Percentiles rank a stretch among this genome's conserved stretches.
Conservation (phyloP, 2,888 invertebrate species). For the Sthenelais limicola region DNA sequence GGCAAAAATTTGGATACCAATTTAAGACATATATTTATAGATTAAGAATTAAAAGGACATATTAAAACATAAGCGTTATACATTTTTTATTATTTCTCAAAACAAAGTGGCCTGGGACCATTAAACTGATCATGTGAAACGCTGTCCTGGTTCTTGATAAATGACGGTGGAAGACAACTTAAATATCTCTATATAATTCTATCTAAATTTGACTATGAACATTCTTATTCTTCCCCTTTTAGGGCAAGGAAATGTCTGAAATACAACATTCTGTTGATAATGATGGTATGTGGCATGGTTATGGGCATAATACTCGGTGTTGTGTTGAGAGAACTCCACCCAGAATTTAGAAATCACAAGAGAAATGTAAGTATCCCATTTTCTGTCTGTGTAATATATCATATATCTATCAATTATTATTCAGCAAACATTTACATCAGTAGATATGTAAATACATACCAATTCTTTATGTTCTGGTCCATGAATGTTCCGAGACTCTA, state of each 20-base stretch:
- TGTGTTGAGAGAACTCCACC: neutral
- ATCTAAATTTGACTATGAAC: too few relatives aligned
- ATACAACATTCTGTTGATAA: conserved; percentile 12
- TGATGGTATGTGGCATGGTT: conserved; percentile 14
- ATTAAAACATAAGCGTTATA: too few relatives aligned
- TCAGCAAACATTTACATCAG: neutral
- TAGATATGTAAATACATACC: neutral
- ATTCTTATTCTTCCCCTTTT: too few relatives aligned
- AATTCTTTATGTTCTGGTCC: neutral
- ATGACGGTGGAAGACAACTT: too few relatives aligned
- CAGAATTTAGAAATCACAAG: neutral
- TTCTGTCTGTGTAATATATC: neutral
- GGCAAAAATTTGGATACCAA: too few relatives aligned
- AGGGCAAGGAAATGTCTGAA: neutral
- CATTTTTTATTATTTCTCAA: too few relatives aligned
- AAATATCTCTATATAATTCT: too few relatives aligned
- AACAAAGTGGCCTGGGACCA: too few relatives aligned
- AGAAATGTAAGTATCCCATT: conserved; percentile 3
- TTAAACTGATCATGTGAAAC: too few relatives aligned
- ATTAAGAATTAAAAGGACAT: too few relatives aligned
- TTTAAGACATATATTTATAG: too few relatives aligned
- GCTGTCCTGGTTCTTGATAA: too few relatives aligned
- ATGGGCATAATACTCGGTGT: conserved; percentile 7
- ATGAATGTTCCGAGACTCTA: neutral
- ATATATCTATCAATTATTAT: neutral